phyloP scores from a whole-genome alignment of 2,888 invertebrate genomes.

The Graphium colonna region DNA sequence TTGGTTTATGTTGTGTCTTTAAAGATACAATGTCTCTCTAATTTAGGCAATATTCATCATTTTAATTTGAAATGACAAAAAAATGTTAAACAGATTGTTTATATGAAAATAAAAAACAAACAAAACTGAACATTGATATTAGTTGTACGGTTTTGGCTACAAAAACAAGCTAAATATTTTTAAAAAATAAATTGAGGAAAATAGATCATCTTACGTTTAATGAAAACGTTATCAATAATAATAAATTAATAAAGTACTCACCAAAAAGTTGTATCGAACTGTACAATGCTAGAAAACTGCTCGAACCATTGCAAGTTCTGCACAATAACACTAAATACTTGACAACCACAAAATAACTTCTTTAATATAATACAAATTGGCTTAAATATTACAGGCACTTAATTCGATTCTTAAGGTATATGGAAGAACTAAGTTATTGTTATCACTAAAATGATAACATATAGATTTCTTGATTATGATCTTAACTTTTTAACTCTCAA shows the following conservation, averaged over 20 bases:
- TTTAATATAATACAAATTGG: constrained; percentile 44
- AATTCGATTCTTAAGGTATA: constrained; percentile 44
- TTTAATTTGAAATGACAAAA: too few relatives aligned
- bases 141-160: too few relatives aligned
- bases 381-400: constrained; percentile 53
- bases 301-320: constrained; percentile 68
- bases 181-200: too few relatives aligned
- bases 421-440: constrained; percentile 29
- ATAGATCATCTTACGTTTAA: too few relatives aligned
- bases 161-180: too few relatives aligned
- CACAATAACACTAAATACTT: constrained; percentile 53
- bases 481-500: constrained; percentile 11
- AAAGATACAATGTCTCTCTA: too few relatives aligned
- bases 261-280: constrained; percentile 66
- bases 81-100: too few relatives aligned
- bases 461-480: constrained; percentile 8
- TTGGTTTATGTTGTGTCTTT: too few relatives aligned
- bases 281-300: constrained; percentile 77
- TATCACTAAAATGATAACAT: constrained; percentile 5
- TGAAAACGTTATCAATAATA: neutral
- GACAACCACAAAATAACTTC: constrained; percentile 44
- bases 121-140: too few relatives aligned
- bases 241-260: constrained; percentile 42
- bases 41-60: too few relatives aligned
- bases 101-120: too few relatives aligned